Evolutionary conservation across 2,888 invertebrate species (phyloP).

Genomic region (Nysson spinosus): DNA sequence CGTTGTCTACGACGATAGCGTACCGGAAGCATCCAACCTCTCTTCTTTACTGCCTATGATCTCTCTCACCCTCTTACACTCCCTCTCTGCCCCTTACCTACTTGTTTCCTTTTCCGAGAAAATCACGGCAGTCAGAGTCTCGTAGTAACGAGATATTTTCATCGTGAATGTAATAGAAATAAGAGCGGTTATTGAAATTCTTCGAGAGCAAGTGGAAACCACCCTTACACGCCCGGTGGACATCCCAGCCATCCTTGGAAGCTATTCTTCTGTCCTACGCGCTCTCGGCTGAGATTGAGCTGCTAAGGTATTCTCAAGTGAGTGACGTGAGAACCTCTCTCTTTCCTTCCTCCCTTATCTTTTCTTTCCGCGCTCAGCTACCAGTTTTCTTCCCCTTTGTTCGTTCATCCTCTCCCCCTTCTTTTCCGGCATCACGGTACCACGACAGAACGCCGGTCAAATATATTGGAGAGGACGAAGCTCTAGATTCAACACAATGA

Average conservation of each 20-base stretch:
- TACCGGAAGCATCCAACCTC: too few species aligned
- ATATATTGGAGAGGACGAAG: constrained; percentile 40
- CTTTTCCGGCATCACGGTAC: constrained; percentile 6
- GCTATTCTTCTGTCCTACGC: constrained; percentile 55
- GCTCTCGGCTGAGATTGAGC: constrained; percentile 48
- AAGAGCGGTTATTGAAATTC: constrained; percentile 71
- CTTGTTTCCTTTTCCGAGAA: constrained; percentile 4
- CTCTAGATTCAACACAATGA: constrained; percentile 33
- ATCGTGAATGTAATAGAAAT: constrained; percentile 59
- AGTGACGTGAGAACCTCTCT: constrained; percentile 66
- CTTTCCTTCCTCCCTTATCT: constrained; percentile 28
- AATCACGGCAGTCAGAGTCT: constrained; percentile 37
- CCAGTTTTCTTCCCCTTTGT: constrained; percentile 24
- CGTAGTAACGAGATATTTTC: constrained; percentile 47
- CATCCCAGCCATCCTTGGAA: constrained; percentile 25
- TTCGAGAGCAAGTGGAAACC: constrained; percentile 46
- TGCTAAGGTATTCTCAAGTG: constrained; percentile 55
- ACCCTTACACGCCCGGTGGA: constrained; percentile 19
- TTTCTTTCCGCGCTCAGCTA: constrained; percentile 25
- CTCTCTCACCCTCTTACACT: not conserved
- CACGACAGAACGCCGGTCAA: constrained; percentile 31
- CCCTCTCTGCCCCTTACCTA: not conserved
- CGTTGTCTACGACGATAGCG: not conserved
- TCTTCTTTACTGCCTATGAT: too few species aligned
- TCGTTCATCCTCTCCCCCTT: constrained; percentile 18